Conservation (phyloP, 2,797 vertebrate species). For the Tapirus indicus region DNA sequence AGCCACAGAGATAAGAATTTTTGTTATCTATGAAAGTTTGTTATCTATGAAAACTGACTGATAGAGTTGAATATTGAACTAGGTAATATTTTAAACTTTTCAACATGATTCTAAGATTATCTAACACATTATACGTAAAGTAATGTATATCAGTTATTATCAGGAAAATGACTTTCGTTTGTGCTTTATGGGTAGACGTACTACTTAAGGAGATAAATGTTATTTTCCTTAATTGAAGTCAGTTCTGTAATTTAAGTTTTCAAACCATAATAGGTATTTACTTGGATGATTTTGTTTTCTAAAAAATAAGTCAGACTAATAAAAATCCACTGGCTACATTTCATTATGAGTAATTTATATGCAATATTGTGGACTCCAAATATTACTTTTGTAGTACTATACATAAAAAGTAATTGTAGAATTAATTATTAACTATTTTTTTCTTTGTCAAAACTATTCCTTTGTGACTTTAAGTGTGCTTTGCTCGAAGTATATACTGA, state of each 20-base stretch:
- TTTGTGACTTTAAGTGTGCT: constrained; percentile 61
- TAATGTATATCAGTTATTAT: background rate
- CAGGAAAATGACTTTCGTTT: constrained; percentile 17
- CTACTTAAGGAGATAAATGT: background rate
- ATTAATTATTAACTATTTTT: constrained; percentile 64
- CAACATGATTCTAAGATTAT: background rate
- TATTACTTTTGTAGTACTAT: constrained; percentile 33
- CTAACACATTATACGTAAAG: background rate
- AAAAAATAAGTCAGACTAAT: constrained; percentile 43
- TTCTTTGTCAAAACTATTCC: constrained; percentile 53
- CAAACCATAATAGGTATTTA: background rate
- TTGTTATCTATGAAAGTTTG: background rate
- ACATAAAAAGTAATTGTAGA: constrained; percentile 57
- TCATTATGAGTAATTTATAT: constrained; percentile 47
- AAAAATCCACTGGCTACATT: background rate
- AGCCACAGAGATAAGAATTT: background rate
- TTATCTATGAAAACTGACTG: background rate
- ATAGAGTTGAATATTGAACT: background rate
- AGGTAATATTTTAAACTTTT: background rate
- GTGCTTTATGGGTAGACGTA: background rate
- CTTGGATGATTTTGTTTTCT: constrained; percentile 42
- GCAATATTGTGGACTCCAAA: background rate
- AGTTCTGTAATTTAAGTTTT: constrained; percentile 42
- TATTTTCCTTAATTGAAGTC: constrained; percentile 29
- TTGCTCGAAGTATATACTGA: constrained; percentile 44